Evolutionary conservation across 2,888 invertebrate genomes (phyloP), one percentile per base, ranked within the genome.

Genomic region (Hartigia nigra): DNA sequence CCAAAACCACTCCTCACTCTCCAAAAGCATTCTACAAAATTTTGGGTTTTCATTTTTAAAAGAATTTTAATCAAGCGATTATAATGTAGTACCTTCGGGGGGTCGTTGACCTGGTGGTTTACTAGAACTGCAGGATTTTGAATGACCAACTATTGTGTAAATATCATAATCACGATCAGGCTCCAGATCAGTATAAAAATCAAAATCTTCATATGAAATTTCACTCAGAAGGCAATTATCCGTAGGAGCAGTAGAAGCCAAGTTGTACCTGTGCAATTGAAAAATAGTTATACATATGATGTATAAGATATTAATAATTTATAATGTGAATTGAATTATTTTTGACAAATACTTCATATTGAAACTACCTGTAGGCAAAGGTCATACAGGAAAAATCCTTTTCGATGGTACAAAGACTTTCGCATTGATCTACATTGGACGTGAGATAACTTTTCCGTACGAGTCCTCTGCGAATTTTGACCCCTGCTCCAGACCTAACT

Each of bases 141-240:
- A 88, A 82, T 94, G 94, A 81, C 94, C 93, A 0, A 94, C 94
- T 94, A 96, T 95, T 0, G 95, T 95, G 87, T 97, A 97, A 34
- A 96, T 95, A 86, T 97, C 97, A 72, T 95, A 96, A 80, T 96
- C 95, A 31, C 95, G 94, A 87, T 95, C 95, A 0, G 95, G 95
- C 84, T 95, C 93, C 70, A 95, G 92, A 85, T 97, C 97, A 0
- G 95, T 94, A 81, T 96, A 95, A 86, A 95, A 93, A 83, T 96
- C 95, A 55, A 96, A 90, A 32, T 94, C 94, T 82, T 95, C 93
- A 83, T 96, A 95, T 0, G 95, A 94, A 12, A 95, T 92, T 86
- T 95, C 95, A 84, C 96, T 96, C 4, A 97, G 92, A 89, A 95
- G 95, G 84, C 97, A 97, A 90, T 97, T 97, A 86, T 96, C 96